Evolutionary conservation across 2,797 vertebrate genomes (phyloP).

Genomic region (Pampus argenteus): DNA sequence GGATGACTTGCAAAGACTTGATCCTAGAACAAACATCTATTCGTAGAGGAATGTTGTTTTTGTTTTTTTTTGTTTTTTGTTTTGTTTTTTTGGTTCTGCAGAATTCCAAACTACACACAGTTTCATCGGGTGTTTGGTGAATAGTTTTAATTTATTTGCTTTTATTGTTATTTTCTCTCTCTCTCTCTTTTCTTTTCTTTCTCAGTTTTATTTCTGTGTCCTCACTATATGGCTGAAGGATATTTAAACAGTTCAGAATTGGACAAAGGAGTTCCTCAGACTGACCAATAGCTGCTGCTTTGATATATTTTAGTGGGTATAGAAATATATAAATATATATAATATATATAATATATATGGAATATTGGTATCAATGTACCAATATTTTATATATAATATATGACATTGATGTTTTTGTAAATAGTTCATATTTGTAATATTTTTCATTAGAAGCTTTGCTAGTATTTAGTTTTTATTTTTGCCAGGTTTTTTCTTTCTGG

Average conservation of each 20-base stretch:
- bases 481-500: constrained; percentile 58
- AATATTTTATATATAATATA: constrained; percentile 78
- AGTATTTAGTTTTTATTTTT: constrained; percentile 74
- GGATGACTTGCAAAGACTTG: constrained; percentile 75
- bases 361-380: constrained; percentile 76
- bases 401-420: constrained; percentile 84
- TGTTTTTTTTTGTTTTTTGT: constrained; percentile 22
- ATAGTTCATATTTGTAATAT: constrained; percentile 86
- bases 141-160: constrained; percentile 87
- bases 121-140: constrained; percentile 82
- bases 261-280: constrained; percentile 89
- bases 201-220: constrained; percentile 80
- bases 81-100: constrained; percentile 72
- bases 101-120: constrained; percentile 84
- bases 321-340: constrained; percentile 73
- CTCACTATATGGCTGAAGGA: constrained; percentile 87
- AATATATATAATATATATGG: constrained; percentile 81
- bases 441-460: constrained; percentile 84
- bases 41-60: constrained; percentile 68
- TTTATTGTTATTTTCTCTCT: constrained; percentile 58
- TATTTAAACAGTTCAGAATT: constrained; percentile 87
- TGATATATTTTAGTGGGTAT: constrained; percentile 85
- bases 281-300: constrained; percentile 98
- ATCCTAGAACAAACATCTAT: constrained; percentile 83
- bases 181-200: constrained; percentile 38